Evolutionary conservation across 1,140 invertebrate species (phyloP).

Genomic region (Cydia strobilella): DNA sequence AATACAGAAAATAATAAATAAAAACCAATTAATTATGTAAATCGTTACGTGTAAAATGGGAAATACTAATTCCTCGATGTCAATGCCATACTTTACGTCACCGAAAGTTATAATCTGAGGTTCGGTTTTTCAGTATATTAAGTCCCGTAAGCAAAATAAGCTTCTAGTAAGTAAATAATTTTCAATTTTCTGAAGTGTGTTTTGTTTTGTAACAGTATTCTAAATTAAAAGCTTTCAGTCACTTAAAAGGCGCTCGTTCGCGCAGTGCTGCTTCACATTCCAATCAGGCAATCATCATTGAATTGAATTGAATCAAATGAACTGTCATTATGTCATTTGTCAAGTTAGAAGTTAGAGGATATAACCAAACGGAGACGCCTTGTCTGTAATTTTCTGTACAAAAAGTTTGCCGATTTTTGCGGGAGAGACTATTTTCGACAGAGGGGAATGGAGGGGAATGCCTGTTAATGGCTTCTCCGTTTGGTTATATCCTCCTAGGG

Average conservation of each 20-base stretch:
- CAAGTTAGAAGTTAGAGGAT: no score
- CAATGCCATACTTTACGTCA: conserved; percentile 34
- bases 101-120: conserved; percentile 1
- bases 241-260: background rate
- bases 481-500: no score
- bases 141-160: background rate
- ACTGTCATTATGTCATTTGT: no score
- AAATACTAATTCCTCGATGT: conserved; percentile 32
- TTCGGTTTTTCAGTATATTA: background rate
- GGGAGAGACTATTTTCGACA: no score
- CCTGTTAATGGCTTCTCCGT: no score
- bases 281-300: background rate
- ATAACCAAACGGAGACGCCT: no score
- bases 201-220: background rate
- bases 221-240: background rate
- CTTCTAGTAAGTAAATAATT: background rate
- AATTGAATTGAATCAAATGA: no score
- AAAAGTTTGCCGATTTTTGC: no score
- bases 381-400: no score
- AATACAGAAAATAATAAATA: background rate
- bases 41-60: conserved; percentile 41
- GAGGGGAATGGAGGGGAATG: no score
- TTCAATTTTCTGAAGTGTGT: background rate
- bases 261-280: background rate
- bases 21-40: conserved; percentile 43